Evolutionary conservation across 2,113 vertebrate genomes (phyloP), one percentile per base, ranked within the genome.

Genomic region (Merops nubicus): DNA sequence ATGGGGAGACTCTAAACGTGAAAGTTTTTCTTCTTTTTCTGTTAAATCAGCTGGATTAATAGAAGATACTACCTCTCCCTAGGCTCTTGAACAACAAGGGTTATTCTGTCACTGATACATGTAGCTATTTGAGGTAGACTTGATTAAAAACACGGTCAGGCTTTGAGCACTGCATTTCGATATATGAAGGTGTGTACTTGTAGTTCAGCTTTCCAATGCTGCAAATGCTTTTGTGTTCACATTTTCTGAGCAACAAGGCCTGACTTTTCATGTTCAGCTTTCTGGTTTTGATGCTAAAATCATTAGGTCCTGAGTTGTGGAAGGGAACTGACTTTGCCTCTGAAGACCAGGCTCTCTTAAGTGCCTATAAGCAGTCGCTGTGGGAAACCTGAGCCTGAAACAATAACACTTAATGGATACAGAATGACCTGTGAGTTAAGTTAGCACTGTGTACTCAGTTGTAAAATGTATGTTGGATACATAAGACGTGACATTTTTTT

Each of bases 121-220:
- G 9, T 28, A 34, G 10, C 11, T 76, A 2, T 26, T 72, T 26
- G 43, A 63, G 65, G 29, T 2, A 70, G 29, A 26, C 20, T 60
- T 53, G 36, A 33, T 43, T 20, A 38, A 88, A 62, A 6, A 26
- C 0, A 0, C 0, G 0, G 5, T 64, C 34, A 73, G 28, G 34
- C 74, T 92, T 65, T 18, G 17, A 5, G 70, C 3, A 34, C 13
- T n/a, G 21, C 12, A 18, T 60, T 81, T 84, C 50, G 36, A 20
- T 2, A 0, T 42, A 26, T 33, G 11, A 53, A 16, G 4, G 6
- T 9, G 9, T 31, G 15, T 53, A 15, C 29, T 74, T 63, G 29
- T 7, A 4, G 33, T 87, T 87, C 45, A 60, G 8, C 31, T 92
- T 88, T 57, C 36, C 10, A 33, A 9, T 85, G 16, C 15, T 85